Percentiles rank a stretch among this genome's conserved stretches.
Conservation (phyloP, 2,888 invertebrate species). For the Timandra comae region DNA sequence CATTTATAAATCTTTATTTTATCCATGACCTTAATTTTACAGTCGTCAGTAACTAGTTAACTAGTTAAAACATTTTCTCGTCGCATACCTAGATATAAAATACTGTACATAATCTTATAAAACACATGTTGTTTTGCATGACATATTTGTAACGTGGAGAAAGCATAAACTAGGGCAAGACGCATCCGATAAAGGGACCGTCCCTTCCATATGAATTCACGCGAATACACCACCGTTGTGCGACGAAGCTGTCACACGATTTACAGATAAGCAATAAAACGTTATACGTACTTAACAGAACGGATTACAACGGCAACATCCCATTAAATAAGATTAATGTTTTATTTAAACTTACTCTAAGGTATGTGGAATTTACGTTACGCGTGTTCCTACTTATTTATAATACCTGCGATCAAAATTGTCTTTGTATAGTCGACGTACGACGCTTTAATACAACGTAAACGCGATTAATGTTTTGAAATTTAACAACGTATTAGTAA, state of each 20-base stretch:
- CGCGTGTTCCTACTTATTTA: slow-evolving; percentile 15
- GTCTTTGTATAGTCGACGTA: no score
- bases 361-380: slow-evolving; percentile 24
- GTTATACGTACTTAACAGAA: not conserved
- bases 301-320: slow-evolving; percentile 26
- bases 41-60: not conserved
- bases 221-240: slow-evolving; percentile 23
- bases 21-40: no score
- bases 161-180: slow-evolving; percentile 28
- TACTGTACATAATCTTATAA: no score
- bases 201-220: slow-evolving; percentile 52
- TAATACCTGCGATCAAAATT: slow-evolving; percentile 21
- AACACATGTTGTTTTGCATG: no score
- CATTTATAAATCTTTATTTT: no score
- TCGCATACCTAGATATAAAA: no score
- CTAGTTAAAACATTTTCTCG: no score
- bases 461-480: no score
- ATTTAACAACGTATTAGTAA: no score
- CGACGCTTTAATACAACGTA: no score
- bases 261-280: slow-evolving; percentile 49
- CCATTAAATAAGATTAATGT: slow-evolving; percentile 45
- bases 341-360: slow-evolving; percentile 29
- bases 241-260: slow-evolving; percentile 31
- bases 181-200: slow-evolving; percentile 42
- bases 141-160: slow-evolving; percentile 21